Evolutionary conservation across 2,797 vertebrate genomes (phyloP).

Genomic region (Smutsia gigantea): DNA sequence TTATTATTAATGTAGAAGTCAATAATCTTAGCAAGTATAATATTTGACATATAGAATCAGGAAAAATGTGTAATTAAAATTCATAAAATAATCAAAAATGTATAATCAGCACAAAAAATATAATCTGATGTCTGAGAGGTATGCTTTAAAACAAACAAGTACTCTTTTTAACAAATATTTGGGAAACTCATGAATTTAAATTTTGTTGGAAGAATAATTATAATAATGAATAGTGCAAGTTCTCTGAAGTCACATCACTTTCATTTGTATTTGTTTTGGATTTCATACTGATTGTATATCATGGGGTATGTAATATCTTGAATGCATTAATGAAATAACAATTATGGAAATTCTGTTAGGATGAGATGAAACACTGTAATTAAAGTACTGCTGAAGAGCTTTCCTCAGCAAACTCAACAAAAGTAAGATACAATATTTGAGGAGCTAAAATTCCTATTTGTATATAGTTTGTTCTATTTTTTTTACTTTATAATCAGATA

Average conservation of each 20-base stretch:
- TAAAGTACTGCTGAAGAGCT: not conserved
- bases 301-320: not conserved
- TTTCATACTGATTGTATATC: not conserved
- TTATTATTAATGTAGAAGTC: not conserved
- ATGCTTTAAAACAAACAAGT: not conserved
- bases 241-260: not conserved
- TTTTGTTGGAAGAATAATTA: not conserved
- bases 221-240: not conserved
- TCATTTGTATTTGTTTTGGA: not conserved
- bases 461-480: not conserved
- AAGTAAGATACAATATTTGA: not conserved
- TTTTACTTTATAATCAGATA: not conserved
- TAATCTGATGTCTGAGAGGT: not conserved
- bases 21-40: not conserved
- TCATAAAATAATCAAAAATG: not conserved
- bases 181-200: not conserved
- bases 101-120: not conserved
- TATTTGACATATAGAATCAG: not conserved
- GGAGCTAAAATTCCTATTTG: not conserved
- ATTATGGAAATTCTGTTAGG: not conserved
- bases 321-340: not conserved
- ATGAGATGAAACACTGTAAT: not conserved
- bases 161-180: not conserved
- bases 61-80: not conserved
- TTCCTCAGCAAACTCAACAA: not conserved